Evolutionary conservation across 35 echinoderm and acorn worm species (phyloP).

Genomic region (Anneissia japonica): DNA sequence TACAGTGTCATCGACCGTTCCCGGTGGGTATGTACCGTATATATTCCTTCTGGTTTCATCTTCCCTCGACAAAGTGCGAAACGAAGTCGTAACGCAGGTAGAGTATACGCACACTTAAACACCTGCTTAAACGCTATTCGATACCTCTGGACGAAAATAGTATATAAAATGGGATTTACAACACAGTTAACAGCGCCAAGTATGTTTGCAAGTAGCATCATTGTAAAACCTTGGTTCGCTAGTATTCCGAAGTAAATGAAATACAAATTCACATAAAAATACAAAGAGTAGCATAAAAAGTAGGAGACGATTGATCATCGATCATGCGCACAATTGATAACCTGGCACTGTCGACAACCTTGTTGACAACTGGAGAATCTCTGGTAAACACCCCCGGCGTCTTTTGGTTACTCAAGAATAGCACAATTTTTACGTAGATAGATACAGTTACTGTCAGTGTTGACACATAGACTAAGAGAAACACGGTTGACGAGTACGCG

Average conservation of each 20-base stretch:
- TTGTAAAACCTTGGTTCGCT: slow-evolving; percentile 39
- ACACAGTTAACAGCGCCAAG: slow-evolving; percentile 66
- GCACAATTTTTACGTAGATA: slow-evolving; percentile 70
- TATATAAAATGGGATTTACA: slow-evolving; percentile 58
- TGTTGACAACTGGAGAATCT: background rate
- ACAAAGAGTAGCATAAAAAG: slow-evolving; percentile 68
- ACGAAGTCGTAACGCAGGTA: too few species aligned
- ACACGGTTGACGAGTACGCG: slow-evolving; percentile 60
- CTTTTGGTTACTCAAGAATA: slow-evolving; percentile 26
- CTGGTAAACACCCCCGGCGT: background rate
- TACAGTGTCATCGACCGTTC: too few species aligned
- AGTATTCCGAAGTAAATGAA: slow-evolving; percentile 76
- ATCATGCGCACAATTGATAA: slow-evolving; percentile 5
- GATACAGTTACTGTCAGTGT: slow-evolving; percentile 51
- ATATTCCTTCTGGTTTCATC: too few species aligned
- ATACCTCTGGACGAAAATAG: slow-evolving; percentile 51
- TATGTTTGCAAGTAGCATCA: slow-evolving; percentile 61
- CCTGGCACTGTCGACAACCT: background rate
- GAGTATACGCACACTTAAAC: too few species aligned
- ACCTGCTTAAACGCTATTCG: slow-evolving; percentile 23
- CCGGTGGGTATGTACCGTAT: too few species aligned
- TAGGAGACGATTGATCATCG: slow-evolving; percentile 70
- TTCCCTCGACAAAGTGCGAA: too few species aligned
- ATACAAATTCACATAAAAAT: slow-evolving; percentile 87
- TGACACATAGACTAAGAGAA: slow-evolving; percentile 62